Percentiles rank a stretch among this genome's conserved stretches.
These are phyloP conservation scores for Ageneiosus marmoratus DNA, from an alignment of 2,113 vertebrate genomes.

Conservation along the genomic window DNA sequence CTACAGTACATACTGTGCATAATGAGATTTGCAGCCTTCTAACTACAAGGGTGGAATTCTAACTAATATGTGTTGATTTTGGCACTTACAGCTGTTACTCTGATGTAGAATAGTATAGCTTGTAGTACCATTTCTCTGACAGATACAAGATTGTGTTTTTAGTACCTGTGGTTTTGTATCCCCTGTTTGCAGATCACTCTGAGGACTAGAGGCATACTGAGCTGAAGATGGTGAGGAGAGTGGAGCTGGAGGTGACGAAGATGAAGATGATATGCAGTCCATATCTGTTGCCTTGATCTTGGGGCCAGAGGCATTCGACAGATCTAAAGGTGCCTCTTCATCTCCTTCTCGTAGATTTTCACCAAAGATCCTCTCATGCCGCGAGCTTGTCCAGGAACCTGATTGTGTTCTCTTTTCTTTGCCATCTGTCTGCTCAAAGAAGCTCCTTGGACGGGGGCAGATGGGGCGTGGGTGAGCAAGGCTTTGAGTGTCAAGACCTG, in stretches of 20 bases:
- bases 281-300: slow-evolving; percentile 49
- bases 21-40: background rate
- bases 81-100: background rate
- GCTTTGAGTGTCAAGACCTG: background rate
- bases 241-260: slow-evolving; percentile 40
- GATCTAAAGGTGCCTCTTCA: slow-evolving; percentile 69
- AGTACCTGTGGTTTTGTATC: slow-evolving; percentile 63
- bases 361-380: slow-evolving; percentile 49
- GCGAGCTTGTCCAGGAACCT: background rate
- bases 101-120: background rate
- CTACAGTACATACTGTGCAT: background rate
- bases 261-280: slow-evolving; percentile 36
- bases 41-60: no score
- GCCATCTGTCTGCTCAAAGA: slow-evolving; percentile 44
- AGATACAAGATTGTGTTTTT: background rate
- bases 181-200: slow-evolving; percentile 45
- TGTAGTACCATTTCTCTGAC: background rate
- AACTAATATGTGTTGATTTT: background rate
- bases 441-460: slow-evolving; percentile 26
- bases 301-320: slow-evolving; percentile 66
- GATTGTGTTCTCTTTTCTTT: slow-evolving; percentile 43
- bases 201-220: slow-evolving; percentile 38
- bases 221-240: slow-evolving; percentile 41
- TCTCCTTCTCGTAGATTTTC: slow-evolving; percentile 49
- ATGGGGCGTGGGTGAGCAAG: slow-evolving; percentile 40